These are phyloP conservation scores for Holothuria leucospilota DNA, from an alignment of 53 echinoderm and acorn worm genomes.

Conservation along the genomic window DNA sequence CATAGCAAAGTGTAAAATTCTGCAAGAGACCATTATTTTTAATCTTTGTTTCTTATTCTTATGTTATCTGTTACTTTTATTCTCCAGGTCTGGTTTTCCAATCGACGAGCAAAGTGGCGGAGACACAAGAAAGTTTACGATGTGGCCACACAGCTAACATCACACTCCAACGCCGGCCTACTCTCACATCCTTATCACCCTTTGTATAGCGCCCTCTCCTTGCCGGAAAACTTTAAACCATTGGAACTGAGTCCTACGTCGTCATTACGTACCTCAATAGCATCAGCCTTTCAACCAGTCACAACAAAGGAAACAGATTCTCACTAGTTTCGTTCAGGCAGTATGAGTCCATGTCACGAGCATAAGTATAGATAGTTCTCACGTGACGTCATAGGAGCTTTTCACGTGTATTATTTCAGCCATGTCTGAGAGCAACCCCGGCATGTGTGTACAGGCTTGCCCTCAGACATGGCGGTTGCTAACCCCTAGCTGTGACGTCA, in stretches of 20 bases:
- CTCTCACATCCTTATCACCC: conserved; percentile 54
- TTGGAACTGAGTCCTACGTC: conserved; percentile 40
- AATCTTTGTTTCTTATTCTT: neutral
- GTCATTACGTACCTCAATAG: conserved; percentile 23
- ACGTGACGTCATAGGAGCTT: too few species aligned
- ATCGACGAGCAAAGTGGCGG: conserved; percentile 97
- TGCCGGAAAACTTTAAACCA: conserved; percentile 53
- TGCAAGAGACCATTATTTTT: neutral
- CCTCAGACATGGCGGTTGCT: too few species aligned
- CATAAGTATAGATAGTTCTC: too few species aligned
- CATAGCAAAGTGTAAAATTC: neutral
- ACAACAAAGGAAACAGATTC: conserved; percentile 27
- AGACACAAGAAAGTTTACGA: conserved; percentile 89
- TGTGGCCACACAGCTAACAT: conserved; percentile 38
- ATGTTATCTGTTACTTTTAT: too few species aligned
- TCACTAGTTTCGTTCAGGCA: too few species aligned
- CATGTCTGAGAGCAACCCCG: too few species aligned
- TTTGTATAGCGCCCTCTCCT: conserved; percentile 51
- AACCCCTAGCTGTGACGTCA: too few species aligned
- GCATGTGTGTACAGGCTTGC: too few species aligned
- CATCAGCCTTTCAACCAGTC: conserved; percentile 71
- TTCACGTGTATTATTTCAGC: too few species aligned
- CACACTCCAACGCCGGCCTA: conserved; percentile 21
- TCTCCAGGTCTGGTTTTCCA: conserved; percentile 98
- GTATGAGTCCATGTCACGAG: too few species aligned